Evolutionary conservation across 2,113 vertebrate genomes (phyloP).

Genomic region (Meleagris gallopavo): DNA sequence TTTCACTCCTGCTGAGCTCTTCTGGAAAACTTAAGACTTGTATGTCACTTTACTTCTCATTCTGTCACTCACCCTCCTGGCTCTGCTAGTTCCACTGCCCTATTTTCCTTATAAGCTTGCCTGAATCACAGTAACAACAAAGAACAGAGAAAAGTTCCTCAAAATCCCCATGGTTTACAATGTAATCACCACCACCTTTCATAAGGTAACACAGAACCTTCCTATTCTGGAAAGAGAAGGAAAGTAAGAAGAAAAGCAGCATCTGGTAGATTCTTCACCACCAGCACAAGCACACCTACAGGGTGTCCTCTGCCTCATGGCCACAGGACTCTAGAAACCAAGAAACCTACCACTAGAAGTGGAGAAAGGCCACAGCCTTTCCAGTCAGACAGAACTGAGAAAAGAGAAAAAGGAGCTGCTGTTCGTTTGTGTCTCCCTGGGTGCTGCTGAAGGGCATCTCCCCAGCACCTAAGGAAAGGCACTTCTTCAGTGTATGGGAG

Average conservation of each 20-base stretch:
- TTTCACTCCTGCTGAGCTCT: background rate
- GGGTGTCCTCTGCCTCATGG: background rate
- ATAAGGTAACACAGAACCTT: background rate
- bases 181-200: fast-evolving
- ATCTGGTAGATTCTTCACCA: background rate
- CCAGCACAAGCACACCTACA: background rate
- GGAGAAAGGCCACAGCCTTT: background rate
- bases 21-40: background rate
- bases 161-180: background rate
- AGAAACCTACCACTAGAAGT: background rate
- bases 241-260: background rate
- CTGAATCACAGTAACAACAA: background rate
- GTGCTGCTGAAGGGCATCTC: background rate
- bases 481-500: background rate
- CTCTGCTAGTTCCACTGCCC: background rate
- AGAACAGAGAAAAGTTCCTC: background rate
- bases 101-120: background rate
- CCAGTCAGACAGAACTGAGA: background rate
- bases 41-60: background rate
- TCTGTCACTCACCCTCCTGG: background rate
- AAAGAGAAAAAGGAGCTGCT: background rate
- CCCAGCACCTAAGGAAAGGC: background rate
- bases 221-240: background rate
- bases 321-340: background rate
- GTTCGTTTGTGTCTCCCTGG: background rate